Percentiles rank a stretch among this genome's conserved stretches.
phyloP scores from a whole-genome alignment of 1,140 invertebrate genomes.

The Leptinotarsa lineolata region DNA sequence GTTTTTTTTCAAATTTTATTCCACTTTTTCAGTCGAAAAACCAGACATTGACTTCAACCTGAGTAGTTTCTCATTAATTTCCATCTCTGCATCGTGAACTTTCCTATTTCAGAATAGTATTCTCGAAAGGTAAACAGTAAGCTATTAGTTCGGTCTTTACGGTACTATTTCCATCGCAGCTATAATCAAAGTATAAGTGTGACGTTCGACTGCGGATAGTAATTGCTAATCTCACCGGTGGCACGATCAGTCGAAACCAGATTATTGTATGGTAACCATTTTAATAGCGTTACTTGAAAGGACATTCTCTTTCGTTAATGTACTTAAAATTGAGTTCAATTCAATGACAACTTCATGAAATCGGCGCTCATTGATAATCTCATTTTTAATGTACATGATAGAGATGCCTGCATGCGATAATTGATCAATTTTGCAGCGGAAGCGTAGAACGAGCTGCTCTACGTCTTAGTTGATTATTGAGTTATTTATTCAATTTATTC shows the following conservation, averaged over 20 bases:
- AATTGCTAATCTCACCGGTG: conserved; percentile 19
- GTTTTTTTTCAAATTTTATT: too few relatives aligned
- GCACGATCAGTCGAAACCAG: conserved; percentile 18
- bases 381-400: conserved; percentile 9
- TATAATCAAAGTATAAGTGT: not conserved
- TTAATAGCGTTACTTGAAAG: conserved; percentile 24
- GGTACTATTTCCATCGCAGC: not conserved
- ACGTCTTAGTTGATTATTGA: not conserved
- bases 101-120: too few relatives aligned
- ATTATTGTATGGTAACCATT: conserved; percentile 21
- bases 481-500: too few relatives aligned
- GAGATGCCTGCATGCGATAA: conserved; percentile 2
- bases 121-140: not conserved
- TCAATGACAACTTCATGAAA: conserved; percentile 25
- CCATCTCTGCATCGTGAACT: too few relatives aligned
- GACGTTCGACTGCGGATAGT: conserved; percentile 11
- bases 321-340: conserved; percentile 20
- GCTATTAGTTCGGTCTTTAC: not conserved
- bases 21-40: too few relatives aligned
- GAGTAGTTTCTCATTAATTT: too few relatives aligned
- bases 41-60: too few relatives aligned
- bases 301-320: conserved; percentile 21
- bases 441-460: not conserved
- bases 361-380: conserved; percentile 14
- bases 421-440: conserved; percentile 6